Conservation (phyloP, 2,113 vertebrate species). For the Tragelaphus buxtoni region DNA sequence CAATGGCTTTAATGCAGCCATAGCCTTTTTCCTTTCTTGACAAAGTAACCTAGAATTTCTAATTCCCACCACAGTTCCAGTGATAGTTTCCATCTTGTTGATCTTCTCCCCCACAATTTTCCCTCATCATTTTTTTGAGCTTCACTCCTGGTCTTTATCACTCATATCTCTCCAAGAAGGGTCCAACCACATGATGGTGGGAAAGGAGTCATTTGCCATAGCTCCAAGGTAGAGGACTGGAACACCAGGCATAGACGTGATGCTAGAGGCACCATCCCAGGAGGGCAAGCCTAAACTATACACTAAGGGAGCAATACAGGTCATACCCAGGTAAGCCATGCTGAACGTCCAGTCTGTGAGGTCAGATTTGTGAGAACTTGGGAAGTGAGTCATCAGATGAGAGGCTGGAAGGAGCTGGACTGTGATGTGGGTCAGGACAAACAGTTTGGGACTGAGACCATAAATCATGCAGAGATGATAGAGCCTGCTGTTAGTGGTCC, state of each 20-base stretch:
- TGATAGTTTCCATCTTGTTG: background rate
- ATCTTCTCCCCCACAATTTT: background rate
- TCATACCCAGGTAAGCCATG: background rate
- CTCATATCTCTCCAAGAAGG: background rate
- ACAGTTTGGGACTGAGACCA: background rate
- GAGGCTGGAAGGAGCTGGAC: background rate
- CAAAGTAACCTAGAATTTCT: background rate
- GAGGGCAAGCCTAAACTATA: background rate
- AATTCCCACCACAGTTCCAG: background rate
- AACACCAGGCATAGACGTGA: background rate
- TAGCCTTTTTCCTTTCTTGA: background rate
- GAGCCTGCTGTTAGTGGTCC: background rate
- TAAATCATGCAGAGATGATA: background rate
- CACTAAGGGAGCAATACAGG: background rate
- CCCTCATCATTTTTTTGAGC: background rate
- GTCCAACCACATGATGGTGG: background rate
- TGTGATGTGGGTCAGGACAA: background rate
- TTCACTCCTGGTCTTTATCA: background rate
- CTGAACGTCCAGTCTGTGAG: background rate
- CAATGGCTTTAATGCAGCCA: background rate
- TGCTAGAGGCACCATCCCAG: background rate
- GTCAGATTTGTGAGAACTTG: background rate
- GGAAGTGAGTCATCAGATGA: conserved; percentile 1
- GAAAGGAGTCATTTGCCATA: background rate
- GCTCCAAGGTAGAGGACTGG: background rate